A percentile compares a stretch with the other conserved stretches of the same genome.
These are phyloP conservation scores for Chloroceryle aenea DNA, from an alignment of 2,113 vertebrate genomes.

Conservation along the genomic window DNA sequence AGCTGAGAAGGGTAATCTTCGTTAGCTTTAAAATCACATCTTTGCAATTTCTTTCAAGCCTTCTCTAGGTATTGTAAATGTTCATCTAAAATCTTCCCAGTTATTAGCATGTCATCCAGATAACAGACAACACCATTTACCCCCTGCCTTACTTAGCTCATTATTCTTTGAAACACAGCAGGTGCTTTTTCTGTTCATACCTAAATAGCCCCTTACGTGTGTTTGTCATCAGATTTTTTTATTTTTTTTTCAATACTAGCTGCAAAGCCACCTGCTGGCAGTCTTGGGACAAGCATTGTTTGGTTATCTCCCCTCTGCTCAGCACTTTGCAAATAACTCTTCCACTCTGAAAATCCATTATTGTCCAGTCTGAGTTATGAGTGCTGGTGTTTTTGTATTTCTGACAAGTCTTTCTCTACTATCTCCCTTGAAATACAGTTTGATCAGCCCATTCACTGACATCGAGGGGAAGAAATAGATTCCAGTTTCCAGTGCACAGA, in stretches of 20 bases:
- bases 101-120: constrained; percentile 42
- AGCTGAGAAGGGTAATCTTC: not conserved
- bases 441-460: not conserved
- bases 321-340: not conserved
- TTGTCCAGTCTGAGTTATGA: not conserved
- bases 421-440: not conserved
- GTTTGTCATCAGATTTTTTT: not conserved
- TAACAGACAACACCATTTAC: constrained; percentile 57
- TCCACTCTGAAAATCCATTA: not conserved
- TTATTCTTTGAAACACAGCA: constrained; percentile 60
- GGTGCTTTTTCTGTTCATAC: constrained; percentile 36
- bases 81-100: constrained; percentile 29
- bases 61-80: constrained; percentile 30
- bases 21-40: constrained; percentile 1
- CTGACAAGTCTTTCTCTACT: not conserved
- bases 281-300: not conserved
- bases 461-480: not conserved
- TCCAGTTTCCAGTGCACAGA: not conserved
- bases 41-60: not conserved
- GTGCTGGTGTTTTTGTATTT: accelerated
- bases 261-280: constrained; percentile 27
- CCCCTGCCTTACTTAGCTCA: constrained; percentile 41
- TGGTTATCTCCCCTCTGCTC: not conserved
- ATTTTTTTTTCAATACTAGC: not conserved
- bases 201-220: constrained; percentile 32